Base-by-base conservation (phyloP, 1,140 invertebrate species). In the Luehdorfia chinensis region DNA sequence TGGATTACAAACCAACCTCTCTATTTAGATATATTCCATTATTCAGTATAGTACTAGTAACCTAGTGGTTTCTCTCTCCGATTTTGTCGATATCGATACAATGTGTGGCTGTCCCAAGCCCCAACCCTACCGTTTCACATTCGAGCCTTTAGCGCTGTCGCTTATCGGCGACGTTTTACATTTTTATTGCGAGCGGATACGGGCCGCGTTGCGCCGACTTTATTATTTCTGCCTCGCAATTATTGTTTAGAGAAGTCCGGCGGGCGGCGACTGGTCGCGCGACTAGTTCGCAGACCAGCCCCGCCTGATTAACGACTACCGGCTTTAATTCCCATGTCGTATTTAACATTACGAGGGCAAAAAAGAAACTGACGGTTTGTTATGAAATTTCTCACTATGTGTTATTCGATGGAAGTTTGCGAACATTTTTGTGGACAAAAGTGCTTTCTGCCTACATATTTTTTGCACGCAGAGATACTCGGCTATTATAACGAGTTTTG, bases 111-210 rank as follows among this genome's bases (percentile, higher is more conserved):
- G 11, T 41, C 14, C n/a, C 7, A 14, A 28, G 1, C 2, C 23
- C 4, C 66, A 56, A 43, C 70, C 34, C 66, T 76, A 67, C 5
- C 49, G 59, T 55, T 62, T 65, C 62, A 72, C 72, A 79, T 72
- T 77, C 62, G 71, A 73, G 66, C 71, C 70, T 72, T 73, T 74
- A 69, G 66, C 70, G 69, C 59, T 58, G 65, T 49, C 70, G 72
- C 78, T 83, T 83, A 83, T 83, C 78, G 76, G 74, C 60, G 47
- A 61, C 75, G 75, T 80, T 83, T 83, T 80, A 83, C 78, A 83
- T 83, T 83, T 83, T 84, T 80, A 84, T 84, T 84, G 75, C 79
- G 58, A 84, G 71, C 79, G 79, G 79, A 84, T 84, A 80, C 75
- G 63, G 72, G 52, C 74, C 62, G 62, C 75, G 66, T 67, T 66